Evolutionary conservation across 2,113 vertebrate species (phyloP), one percentile per base, ranked within the genome.

Genomic region (Caretta caretta): DNA sequence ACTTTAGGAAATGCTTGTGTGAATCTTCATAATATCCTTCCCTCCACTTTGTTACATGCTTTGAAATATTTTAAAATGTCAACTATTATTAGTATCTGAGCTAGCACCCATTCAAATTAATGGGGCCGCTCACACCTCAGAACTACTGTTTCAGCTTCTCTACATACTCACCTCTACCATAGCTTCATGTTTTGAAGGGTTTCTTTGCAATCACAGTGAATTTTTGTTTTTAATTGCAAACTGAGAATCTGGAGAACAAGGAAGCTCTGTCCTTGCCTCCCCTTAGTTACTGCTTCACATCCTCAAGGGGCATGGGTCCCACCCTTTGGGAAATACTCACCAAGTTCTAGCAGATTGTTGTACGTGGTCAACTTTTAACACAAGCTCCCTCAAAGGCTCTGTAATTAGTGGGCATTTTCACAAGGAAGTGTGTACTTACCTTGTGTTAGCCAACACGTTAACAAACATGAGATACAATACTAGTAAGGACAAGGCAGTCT

Each of bases 361-460:
- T 31, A 69, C 4, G 35, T n/a, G 16, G n/a, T 69, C 35, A 11
- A 27, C 56, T 57, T 27, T 27, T 57, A 69, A 9, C 65, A 35
- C 29, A 20, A 69, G 35, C 65, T 19, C 65, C 35, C 35, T 17
- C 6, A 69, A 69, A 69, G 19, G 14, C 65, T n/a, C 25, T 57
- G 56, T 27, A 69, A 69, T 31, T 69, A 69, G 65, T n/a, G 31
- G 46, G 24, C 16, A 83, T 13, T 14, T 57, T 72, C 65, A 59
- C 19, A 49, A 29, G 57, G 80, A 86, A 83, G 13, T 54, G 27
- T n/a, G 78, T 72, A 51, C 35, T 38, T 86, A 48, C 49, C 9
- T 94, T 90, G n/a, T 35, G 51, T 92, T 90, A 86, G 22, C 4
- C 4, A 86, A 72, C 86, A 95, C 48, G 20, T 93, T 90, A 92